Evolutionary conservation across 1,140 invertebrate genomes (phyloP).

Genomic region (Plectrocnemia conspersa): DNA sequence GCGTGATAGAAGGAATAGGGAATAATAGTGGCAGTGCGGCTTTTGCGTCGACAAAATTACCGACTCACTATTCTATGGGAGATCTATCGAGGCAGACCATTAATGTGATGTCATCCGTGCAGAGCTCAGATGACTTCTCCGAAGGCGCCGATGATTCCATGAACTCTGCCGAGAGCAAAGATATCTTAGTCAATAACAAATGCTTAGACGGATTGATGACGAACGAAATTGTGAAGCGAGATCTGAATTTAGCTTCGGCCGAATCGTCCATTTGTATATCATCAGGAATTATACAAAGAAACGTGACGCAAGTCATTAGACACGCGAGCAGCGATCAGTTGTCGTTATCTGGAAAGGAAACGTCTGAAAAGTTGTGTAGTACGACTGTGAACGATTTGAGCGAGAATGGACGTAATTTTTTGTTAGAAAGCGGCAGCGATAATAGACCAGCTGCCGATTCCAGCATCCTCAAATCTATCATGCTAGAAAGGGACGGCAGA

Average conservation of each 20-base stretch:
- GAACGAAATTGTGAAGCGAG: constrained; percentile 18
- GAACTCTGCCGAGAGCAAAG: constrained; percentile 28
- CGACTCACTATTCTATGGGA: constrained; percentile 25
- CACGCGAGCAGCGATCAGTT: constrained; percentile 20
- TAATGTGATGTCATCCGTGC: constrained; percentile 14
- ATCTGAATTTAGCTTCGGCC: constrained; percentile 18
- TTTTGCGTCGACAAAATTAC: constrained; percentile 18
- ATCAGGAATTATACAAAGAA: constrained; percentile 25
- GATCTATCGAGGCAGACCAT: constrained; percentile 17
- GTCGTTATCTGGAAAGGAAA: not conserved
- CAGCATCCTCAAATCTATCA: constrained; percentile 41
- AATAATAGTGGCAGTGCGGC: constrained; percentile 15
- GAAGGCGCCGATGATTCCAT: constrained; percentile 24
- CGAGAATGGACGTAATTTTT: constrained; percentile 42
- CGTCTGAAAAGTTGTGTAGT: constrained; percentile 6
- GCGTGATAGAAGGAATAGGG: constrained; percentile 32
- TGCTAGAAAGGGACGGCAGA: constrained; percentile 41
- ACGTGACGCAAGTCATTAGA: constrained; percentile 29
- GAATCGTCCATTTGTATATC: constrained; percentile 20
- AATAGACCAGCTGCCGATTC: constrained; percentile 28
- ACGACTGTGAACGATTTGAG: constrained; percentile 21
- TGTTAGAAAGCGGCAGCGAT: constrained; percentile 42
- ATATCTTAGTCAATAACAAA: constrained; percentile 24
- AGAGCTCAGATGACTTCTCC: constrained; percentile 31
- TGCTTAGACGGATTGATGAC: constrained; percentile 20